Evolutionary conservation across 2,797 vertebrate species (phyloP).

Genomic region (Philypnodon macrostomus): DNA sequence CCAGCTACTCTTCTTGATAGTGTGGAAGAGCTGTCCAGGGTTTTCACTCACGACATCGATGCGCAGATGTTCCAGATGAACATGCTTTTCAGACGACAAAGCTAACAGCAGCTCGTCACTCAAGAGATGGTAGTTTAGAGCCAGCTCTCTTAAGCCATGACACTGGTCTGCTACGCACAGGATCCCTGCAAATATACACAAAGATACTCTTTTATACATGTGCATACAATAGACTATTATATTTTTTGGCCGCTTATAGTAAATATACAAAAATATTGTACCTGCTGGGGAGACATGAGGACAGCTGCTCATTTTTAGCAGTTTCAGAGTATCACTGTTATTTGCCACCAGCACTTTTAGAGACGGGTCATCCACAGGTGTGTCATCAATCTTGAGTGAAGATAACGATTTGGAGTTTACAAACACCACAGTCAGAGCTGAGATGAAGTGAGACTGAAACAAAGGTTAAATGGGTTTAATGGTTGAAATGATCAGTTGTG

Average conservation of each 20-base stretch:
- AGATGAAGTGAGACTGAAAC: constrained; percentile 94
- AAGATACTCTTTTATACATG: too few species aligned
- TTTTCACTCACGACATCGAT: constrained; percentile 98
- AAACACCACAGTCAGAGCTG: constrained; percentile 96
- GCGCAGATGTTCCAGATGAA: constrained; percentile 93
- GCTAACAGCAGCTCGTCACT: constrained; percentile 95
- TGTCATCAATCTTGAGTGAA: constrained; percentile 96
- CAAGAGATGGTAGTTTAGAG: constrained; percentile 94
- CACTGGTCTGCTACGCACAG: constrained; percentile 98
- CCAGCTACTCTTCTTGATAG: constrained; percentile 97
- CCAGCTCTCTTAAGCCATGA: constrained; percentile 93
- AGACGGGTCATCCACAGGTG: constrained; percentile 95
- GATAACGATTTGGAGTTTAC: constrained; percentile 98
- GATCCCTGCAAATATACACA: constrained; percentile 80
- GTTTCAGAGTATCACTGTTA: constrained; percentile 93
- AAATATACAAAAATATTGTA: constrained; percentile 51
- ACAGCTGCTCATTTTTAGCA: constrained; percentile 99
- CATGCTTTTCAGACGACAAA: constrained; percentile 94
- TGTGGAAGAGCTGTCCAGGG: constrained; percentile 93
- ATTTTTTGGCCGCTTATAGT: background rate
- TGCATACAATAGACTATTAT: too few species aligned
- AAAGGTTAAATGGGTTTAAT: background rate
- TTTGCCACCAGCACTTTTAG: constrained; percentile 94
- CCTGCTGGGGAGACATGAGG: constrained; percentile 98
- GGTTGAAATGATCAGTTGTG: background rate